Evolutionary conservation across 2,113 vertebrate genomes (phyloP).

Genomic region (Pelobates fuscus): DNA sequence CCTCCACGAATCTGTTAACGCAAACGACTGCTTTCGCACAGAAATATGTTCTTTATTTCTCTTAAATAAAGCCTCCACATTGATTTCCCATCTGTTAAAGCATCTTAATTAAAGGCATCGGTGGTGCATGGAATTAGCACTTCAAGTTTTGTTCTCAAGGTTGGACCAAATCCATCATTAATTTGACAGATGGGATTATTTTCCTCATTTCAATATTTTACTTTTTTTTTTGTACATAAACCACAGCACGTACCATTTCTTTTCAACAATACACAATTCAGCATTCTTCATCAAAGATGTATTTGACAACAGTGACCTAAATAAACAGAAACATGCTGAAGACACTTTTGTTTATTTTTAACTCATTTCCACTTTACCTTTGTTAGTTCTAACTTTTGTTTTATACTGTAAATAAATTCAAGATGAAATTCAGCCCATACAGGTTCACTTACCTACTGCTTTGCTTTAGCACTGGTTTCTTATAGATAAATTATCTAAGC

Average conservation of each 20-base stretch:
- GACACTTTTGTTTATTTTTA: too few relatives aligned
- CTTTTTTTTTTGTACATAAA: conserved; percentile 51
- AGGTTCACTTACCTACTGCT: too few relatives aligned
- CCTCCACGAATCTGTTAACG: conserved; percentile 17
- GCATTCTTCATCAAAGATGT: conserved; percentile 1
- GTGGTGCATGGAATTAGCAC: conserved; percentile 60
- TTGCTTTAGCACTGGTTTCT: too few relatives aligned
- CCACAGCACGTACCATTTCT: conserved; percentile 9
- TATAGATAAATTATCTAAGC: too few relatives aligned
- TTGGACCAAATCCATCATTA: conserved; percentile 57
- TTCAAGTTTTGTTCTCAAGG: conserved; percentile 59
- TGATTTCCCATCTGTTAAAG: conserved; percentile 71
- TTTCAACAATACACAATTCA: conserved; percentile 5
- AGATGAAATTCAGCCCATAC: too few relatives aligned
- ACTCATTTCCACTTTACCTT: too few relatives aligned
- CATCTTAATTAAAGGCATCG: conserved; percentile 62
- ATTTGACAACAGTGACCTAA: background rate
- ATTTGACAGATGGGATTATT: conserved; percentile 60
- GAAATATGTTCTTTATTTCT: conserved; percentile 44
- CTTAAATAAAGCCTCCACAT: conserved; percentile 65
- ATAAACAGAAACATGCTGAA: too few relatives aligned
- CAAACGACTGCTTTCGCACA: conserved; percentile 15
- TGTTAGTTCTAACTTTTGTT: too few relatives aligned
- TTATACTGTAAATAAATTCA: too few relatives aligned
- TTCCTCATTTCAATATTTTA: conserved; percentile 57